Percentiles rank a stretch among this genome's conserved stretches.
These are phyloP conservation scores for Nemotelus nigrinus DNA, from an alignment of 2,888 invertebrate genomes.

Conservation along the genomic window DNA sequence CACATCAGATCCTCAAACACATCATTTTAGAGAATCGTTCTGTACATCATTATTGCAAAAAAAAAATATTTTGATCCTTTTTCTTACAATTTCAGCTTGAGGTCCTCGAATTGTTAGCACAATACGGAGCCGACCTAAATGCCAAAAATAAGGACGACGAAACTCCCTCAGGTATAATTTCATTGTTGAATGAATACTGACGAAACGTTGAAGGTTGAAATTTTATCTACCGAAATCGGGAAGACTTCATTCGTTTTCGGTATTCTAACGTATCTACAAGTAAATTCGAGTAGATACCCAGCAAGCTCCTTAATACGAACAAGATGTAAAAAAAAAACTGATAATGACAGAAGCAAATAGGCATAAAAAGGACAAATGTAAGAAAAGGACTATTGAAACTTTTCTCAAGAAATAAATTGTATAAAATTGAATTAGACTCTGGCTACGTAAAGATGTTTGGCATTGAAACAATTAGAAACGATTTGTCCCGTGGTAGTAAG, in stretches of 20 bases:
- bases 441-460: too few relatives aligned
- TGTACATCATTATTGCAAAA: too few relatives aligned
- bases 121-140: constrained; percentile 96
- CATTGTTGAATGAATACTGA: constrained; percentile 9
- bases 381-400: neutral
- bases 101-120: constrained; percentile 93
- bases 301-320: too few relatives aligned
- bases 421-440: neutral
- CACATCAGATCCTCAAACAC: too few relatives aligned
- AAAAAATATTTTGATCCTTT: neutral
- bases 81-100: constrained; percentile 75
- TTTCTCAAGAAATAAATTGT: neutral
- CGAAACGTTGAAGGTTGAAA: neutral
- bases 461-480: neutral
- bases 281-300: too few relatives aligned
- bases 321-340: neutral
- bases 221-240: neutral
- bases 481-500: neutral
- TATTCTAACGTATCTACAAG: too few relatives aligned
- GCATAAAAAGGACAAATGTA: neutral
- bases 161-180: constrained; percentile 86
- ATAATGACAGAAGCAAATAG: neutral
- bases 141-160: constrained; percentile 96
- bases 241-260: too few relatives aligned
- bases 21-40: too few relatives aligned